Percentiles rank a stretch among this genome's conserved stretches.
Evolutionary conservation across 1,140 invertebrate species (phyloP).

Genomic region (Bactericera cockerelli): DNA sequence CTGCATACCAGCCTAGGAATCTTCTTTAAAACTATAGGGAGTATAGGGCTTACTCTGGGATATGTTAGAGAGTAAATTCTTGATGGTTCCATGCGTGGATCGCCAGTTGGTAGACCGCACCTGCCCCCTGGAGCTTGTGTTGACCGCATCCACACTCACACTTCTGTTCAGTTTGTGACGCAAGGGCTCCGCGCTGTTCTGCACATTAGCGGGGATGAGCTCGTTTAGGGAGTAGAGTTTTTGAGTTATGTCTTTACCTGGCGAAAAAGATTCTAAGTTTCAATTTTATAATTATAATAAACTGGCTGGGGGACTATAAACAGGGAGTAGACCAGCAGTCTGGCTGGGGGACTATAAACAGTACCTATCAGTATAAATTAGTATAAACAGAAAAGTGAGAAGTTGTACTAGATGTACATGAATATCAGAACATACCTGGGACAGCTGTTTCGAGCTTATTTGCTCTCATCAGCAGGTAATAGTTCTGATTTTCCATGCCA

Average conservation of each 20-base stretch:
- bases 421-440: no score
- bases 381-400: no score
- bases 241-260: conserved; percentile 68
- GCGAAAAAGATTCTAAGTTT: conserved; percentile 11
- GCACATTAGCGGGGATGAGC: conserved; percentile 35
- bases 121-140: conserved; percentile 52
- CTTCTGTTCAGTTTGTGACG: conserved; percentile 41
- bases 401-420: no score
- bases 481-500: no score
- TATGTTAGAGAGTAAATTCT: not conserved
- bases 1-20: no score
- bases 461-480: no score
- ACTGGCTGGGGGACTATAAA: no score
- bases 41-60: not conserved
- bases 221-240: conserved; percentile 71
- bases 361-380: no score
- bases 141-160: conserved; percentile 59
- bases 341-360: no score
- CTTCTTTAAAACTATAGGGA: no score
- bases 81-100: not conserved
- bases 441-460: no score
- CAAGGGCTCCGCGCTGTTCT: conserved; percentile 31
- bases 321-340: no score
- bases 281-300: conserved; percentile 7
- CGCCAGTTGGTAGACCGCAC: conserved; percentile 51